These are phyloP conservation scores for Drosophila orosa DNA, from an alignment of 1,140 invertebrate species.

Conservation along the genomic window DNA sequence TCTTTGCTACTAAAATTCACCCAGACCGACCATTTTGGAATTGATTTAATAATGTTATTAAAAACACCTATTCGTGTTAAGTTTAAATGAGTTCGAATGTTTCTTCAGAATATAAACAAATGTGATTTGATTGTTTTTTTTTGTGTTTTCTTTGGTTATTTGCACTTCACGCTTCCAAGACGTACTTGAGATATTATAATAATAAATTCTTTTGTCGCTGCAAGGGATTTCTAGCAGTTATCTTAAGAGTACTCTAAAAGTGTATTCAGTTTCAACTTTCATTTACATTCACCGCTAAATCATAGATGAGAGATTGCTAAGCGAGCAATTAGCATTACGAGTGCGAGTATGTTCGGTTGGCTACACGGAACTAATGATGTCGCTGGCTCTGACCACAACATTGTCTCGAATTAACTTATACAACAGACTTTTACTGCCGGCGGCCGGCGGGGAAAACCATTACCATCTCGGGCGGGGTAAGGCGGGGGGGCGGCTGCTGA, in stretches of 20 bases:
- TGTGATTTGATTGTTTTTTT: no score
- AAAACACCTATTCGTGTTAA: no score
- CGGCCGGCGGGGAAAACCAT: constrained; percentile 55
- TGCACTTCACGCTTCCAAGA: no score
- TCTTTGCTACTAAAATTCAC: no score
- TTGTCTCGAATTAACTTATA: constrained; percentile 59
- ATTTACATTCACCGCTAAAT: constrained; percentile 53
- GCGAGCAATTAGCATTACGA: constrained; percentile 62
- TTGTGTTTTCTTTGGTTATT: no score
- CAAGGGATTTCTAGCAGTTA: not conserved
- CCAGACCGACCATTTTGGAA: no score
- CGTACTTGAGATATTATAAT: not conserved
- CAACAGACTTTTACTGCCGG: constrained; percentile 69
- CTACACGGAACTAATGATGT: constrained; percentile 74
- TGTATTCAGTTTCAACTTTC: constrained; percentile 27
- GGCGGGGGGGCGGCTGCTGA: constrained; percentile 6
- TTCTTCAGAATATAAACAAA: no score
- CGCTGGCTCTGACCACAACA: constrained; percentile 56
- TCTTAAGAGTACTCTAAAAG: not conserved
- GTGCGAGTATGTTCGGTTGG: constrained; percentile 27
- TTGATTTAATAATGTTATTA: no score
- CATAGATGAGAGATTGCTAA: constrained; percentile 39
- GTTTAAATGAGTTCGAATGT: no score
- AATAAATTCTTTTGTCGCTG: not conserved
- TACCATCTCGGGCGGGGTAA: not conserved